Conservation (phyloP, 2,888 invertebrate species). For the Epinotia demarniana region DNA sequence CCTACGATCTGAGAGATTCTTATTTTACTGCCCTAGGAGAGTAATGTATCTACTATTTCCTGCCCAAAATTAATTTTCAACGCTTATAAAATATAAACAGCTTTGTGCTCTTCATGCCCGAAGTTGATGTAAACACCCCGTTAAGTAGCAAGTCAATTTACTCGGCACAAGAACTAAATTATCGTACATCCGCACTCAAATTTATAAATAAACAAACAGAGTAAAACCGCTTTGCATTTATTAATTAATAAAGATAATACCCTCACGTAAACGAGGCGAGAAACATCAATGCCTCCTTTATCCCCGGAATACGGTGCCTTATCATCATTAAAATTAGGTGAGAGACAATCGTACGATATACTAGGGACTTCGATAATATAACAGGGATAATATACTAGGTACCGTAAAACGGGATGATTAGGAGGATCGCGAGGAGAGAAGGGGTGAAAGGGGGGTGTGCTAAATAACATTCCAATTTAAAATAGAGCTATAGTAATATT, state of each 20-base stretch:
- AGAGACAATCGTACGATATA: not conserved
- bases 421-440: too few species aligned
- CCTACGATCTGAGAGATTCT: too few species aligned
- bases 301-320: constrained; percentile 37
- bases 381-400: constrained; percentile 27
- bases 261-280: constrained; percentile 39
- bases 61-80: not conserved
- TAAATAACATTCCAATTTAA: too few species aligned
- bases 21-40: not conserved
- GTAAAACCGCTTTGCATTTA: constrained; percentile 40
- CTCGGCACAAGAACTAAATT: constrained; percentile 5
- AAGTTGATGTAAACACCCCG: not conserved
- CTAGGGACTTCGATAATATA: not conserved
- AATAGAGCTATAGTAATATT: too few species aligned
- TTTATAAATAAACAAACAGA: constrained; percentile 35
- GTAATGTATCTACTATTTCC: too few species aligned
- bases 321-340: constrained; percentile 44
- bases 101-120: not conserved
- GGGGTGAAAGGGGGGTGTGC: too few species aligned
- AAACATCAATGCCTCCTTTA: constrained; percentile 43
- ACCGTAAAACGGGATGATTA: too few species aligned
- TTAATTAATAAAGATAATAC: constrained; percentile 44
- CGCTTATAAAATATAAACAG: not conserved
- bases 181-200: not conserved
- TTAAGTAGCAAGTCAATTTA: not conserved